A percentile compares a stretch with the other conserved stretches of the same genome.
phyloP scores from a whole-genome alignment of 2,797 vertebrate species.

The Oreochromis mossambicus region DNA sequence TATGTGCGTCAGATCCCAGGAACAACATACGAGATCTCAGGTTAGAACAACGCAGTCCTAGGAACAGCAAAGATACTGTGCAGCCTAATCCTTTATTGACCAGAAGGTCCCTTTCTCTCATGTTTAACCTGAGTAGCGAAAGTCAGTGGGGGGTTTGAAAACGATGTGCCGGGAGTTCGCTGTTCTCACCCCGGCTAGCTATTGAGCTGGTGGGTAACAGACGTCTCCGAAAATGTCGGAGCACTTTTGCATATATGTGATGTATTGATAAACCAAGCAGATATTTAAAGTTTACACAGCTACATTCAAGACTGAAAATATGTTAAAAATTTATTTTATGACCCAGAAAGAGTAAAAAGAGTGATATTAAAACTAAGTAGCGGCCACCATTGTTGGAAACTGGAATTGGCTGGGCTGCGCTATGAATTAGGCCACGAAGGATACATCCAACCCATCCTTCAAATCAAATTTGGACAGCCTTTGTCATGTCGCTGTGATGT shows the following conservation, averaged over 20 bases:
- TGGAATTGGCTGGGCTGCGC: neutral
- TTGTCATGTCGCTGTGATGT: neutral
- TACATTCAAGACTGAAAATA: neutral
- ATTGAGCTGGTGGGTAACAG: neutral
- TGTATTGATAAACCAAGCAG: neutral
- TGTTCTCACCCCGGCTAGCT: neutral
- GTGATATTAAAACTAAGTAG: neutral
- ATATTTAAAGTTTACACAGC: neutral
- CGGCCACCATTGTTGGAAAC: neutral
- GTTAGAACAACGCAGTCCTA: neutral
- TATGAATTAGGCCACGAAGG: neutral
- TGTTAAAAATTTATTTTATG: neutral
- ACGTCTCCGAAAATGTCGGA: fast-evolving
- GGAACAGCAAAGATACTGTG: neutral
- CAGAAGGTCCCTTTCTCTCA: neutral
- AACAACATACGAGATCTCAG: neutral
- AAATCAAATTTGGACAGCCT: neutral
- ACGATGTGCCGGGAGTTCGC: neutral
- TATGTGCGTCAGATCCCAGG: neutral
- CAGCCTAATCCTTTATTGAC: neutral
- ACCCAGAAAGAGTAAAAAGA: neutral
- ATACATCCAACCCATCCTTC: neutral
- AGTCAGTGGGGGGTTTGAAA: neutral
- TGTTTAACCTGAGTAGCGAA: neutral
- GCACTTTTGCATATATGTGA: neutral